Evolutionary conservation across 2,888 invertebrate species (phyloP).

Genomic region (Acrobasis repandana): DNA sequence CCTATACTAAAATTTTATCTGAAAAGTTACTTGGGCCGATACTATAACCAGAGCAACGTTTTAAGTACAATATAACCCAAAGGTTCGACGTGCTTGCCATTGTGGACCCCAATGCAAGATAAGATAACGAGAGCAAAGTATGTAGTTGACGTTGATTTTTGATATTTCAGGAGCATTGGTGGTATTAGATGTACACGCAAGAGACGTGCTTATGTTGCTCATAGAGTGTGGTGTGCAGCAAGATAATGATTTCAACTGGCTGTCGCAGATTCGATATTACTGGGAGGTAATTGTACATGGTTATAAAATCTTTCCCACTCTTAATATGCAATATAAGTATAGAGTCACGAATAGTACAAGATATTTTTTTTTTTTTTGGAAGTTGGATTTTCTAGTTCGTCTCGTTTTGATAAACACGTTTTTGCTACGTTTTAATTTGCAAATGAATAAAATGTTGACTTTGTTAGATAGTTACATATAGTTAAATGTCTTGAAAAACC

Average conservation of each 20-base stretch:
- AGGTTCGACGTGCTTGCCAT: too few species aligned
- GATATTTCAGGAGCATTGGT: slow-evolving; percentile 89
- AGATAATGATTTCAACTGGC: slow-evolving; percentile 95
- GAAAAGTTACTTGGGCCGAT: too few species aligned
- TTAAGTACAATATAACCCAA: too few species aligned
- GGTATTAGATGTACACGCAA: slow-evolving; percentile 95
- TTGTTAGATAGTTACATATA: background rate
- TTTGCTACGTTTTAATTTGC: background rate
- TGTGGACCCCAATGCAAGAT: too few species aligned
- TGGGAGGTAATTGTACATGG: slow-evolving; percentile 85
- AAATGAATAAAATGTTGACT: too few species aligned
- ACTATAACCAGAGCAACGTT: too few species aligned
- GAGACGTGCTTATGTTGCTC: slow-evolving; percentile 91
- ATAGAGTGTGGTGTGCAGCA: slow-evolving; percentile 85
- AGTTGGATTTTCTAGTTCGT: background rate
- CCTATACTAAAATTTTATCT: too few species aligned
- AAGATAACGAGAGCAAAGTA: too few species aligned
- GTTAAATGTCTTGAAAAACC: too few species aligned
- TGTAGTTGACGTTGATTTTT: background rate
- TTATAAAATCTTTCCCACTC: background rate
- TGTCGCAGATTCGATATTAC: slow-evolving; percentile 90
- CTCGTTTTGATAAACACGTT: background rate
- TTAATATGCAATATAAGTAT: background rate
- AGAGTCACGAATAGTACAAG: too few species aligned
- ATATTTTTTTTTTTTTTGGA: background rate